Evolutionary conservation across 23 tunicate genomes (phyloP), one percentile per base, ranked within the genome.

Genomic region (Clavelina lepadiformis): DNA sequence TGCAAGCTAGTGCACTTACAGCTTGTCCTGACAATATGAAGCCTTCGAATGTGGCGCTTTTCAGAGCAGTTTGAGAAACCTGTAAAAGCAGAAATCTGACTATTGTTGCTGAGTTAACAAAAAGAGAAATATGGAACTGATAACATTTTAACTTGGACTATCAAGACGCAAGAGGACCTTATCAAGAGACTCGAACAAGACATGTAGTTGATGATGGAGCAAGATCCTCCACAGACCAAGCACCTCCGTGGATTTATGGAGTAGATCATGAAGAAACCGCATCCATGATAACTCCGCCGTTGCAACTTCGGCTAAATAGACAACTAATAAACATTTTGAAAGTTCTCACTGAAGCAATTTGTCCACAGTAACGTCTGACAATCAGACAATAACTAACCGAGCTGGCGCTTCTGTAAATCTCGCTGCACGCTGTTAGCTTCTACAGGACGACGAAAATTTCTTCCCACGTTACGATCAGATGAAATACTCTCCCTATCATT

Each of bases 151-250:
- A 27, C 19, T 28, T 18, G 13, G 15, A 15, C n/a, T 22, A n/a
- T n/a, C 37, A 18, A 31, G 58, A 21, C 46, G 1, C n/a, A n/a
- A n/a, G n/a, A n/a, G n/a, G 27, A 79, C 94, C 66, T 66, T 65
- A 46, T 73, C 79, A 5, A 86, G 38, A 0, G 81, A 51, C n/a
- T 72, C 73, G 28, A 63, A 75, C 21, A 94, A 46, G 31, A 75
- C 85, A 61, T 94, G 95, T 8, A 94, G 32, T 33, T 75, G 94
- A 59, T 87, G 88, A 63, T 94, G 78, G 5, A 78, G 55, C 6
- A 86, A 41, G 4, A 94, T 59, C 37, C 88, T 65, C 99, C 99
- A 94, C 46, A 94, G 35, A 24, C 81, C 91, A 0, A 86, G 70
- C 29, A 94, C 91, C 68, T 94, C 91, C 5, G 33, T 60, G 19